A percentile compares a stretch with the other conserved stretches of the same genome.
Conservation (phyloP, 2,113 vertebrate genomes). For the Myxocyprinus asiaticus region DNA sequence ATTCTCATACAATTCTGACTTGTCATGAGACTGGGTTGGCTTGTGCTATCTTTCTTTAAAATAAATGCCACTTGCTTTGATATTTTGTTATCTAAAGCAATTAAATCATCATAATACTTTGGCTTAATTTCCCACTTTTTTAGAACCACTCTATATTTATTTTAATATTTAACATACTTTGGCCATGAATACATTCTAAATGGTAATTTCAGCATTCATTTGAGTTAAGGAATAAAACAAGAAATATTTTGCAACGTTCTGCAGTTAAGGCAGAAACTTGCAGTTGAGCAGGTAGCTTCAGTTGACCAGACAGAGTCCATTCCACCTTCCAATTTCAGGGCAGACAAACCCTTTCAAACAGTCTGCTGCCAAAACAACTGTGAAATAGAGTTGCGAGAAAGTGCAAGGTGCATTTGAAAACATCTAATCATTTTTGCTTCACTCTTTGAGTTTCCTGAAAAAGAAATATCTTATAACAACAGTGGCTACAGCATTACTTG, state of each 20-base stretch:
- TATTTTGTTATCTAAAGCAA: too few species aligned
- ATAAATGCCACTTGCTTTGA: too few species aligned
- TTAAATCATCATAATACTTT: too few species aligned
- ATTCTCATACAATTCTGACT: too few species aligned
- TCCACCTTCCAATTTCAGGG: conserved; percentile 23
- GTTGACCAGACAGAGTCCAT: conserved; percentile 5
- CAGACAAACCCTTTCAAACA: conserved; percentile 30
- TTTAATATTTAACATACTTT: too few species aligned
- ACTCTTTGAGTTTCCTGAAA: not conserved
- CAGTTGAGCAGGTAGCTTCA: conserved; percentile 10
- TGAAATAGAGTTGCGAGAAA: conserved; percentile 19
- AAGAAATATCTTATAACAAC: not conserved
- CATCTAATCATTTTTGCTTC: conserved; percentile 9
- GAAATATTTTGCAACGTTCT: not conserved
- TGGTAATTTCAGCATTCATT: conserved; percentile 11
- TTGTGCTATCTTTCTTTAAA: too few species aligned
- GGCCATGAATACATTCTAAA: not conserved
- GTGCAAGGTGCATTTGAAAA: conserved; percentile 9
- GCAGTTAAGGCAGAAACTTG: not conserved
- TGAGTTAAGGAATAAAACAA: conserved; percentile 13
- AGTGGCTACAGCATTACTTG: too few species aligned
- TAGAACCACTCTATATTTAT: too few species aligned
- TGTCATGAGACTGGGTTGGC: too few species aligned
- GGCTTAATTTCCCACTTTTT: too few species aligned
- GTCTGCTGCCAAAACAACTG: conserved; percentile 36